Conservation (phyloP, 1,140 invertebrate species). For the Neodiprion pinetum region DNA sequence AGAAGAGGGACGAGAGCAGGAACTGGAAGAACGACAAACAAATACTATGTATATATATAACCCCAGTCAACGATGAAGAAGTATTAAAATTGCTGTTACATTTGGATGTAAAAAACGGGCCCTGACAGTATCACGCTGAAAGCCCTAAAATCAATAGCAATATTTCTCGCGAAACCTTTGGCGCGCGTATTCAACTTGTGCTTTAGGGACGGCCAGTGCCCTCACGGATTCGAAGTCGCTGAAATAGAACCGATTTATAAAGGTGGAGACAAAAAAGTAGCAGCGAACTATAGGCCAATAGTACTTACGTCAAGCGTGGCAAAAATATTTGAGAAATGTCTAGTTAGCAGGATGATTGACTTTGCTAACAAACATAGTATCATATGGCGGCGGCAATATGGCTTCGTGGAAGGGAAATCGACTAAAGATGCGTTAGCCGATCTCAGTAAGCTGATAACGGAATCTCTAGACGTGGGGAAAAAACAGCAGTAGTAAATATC, state of each 20-base stretch:
- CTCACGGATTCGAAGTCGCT: slow-evolving; percentile 14
- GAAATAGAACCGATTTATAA: slow-evolving; percentile 23
- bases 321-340: slow-evolving; percentile 25
- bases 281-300: slow-evolving; percentile 26
- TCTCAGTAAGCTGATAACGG: slow-evolving; percentile 12
- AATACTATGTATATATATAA: neutral
- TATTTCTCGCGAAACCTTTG: neutral
- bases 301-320: slow-evolving; percentile 21
- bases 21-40: slow-evolving; percentile 7
- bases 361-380: neutral
- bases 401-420: slow-evolving; percentile 20
- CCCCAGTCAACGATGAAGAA: too few relatives aligned
- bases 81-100: too few relatives aligned
- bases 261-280: slow-evolving; percentile 11
- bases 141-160: neutral
- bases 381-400: slow-evolving; percentile 12
- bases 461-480: slow-evolving; percentile 8
- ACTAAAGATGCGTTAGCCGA: slow-evolving; percentile 19
- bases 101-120: neutral
- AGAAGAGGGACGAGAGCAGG: neutral
- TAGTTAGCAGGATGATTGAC: neutral
- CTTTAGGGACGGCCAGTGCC: slow-evolving; percentile 14
- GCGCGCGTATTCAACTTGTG: neutral
- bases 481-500: slow-evolving; percentile 19
- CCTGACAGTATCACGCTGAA: neutral